A percentile compares a stretch with the other conserved stretches of the same genome.
Conservation (phyloP, 64 coral and sea anemone genomes). For the Dendronephthya gigantea region DNA sequence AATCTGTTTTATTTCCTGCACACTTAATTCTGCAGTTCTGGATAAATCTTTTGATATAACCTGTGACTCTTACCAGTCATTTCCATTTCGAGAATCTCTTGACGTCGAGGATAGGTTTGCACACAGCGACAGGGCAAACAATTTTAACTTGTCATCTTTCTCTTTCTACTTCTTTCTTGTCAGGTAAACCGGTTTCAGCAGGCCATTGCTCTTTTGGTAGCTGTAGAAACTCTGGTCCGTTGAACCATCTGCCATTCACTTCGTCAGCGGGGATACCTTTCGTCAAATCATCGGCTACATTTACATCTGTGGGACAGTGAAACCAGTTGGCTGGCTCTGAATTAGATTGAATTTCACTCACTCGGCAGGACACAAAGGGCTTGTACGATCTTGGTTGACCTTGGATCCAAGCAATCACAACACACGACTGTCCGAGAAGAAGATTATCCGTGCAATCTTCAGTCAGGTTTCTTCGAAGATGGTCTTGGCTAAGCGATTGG, state of each 20-base stretch:
- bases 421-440: slow-evolving; percentile 10
- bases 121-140: not conserved
- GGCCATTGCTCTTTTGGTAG: not conserved
- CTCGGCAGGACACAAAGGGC: not conserved
- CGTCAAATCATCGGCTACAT: not conserved
- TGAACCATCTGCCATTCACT: slow-evolving; percentile 1
- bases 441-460: not conserved
- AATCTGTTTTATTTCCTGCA: not conserved
- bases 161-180: slow-evolving; percentile 1
- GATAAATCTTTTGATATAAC: not conserved
- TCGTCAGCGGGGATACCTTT: not conserved
- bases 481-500: not conserved
- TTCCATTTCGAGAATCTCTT: not conserved
- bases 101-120: not conserved
- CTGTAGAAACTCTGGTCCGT: not conserved
- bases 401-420: not conserved
- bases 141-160: not conserved
- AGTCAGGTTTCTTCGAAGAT: not conserved
- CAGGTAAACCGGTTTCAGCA: not conserved
- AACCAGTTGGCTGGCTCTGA: not conserved
- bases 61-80: not conserved
- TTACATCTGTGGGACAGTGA: not conserved
- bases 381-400: not conserved
- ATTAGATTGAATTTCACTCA: not conserved
- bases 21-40: not conserved